A percentile compares a stretch with the other conserved stretches of the same genome.
Evolutionary conservation across 2,113 vertebrate species (phyloP).

Genomic region (Petaurus breviceps): DNA sequence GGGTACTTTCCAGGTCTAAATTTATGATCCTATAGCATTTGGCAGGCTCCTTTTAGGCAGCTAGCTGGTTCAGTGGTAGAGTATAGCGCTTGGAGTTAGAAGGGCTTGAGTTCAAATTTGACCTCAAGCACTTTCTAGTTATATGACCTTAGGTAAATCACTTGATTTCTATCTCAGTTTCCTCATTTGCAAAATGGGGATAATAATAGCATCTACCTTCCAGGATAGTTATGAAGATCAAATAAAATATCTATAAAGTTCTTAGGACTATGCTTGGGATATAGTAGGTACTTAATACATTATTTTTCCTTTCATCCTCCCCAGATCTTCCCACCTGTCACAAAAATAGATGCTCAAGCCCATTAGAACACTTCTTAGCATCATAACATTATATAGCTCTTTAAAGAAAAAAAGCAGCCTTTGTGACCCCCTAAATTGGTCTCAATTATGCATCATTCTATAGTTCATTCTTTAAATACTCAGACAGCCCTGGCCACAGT

Average conservation of each 20-base stretch:
- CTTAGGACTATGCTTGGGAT: neutral
- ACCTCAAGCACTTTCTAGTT: neutral
- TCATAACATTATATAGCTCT: neutral
- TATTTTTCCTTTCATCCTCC: neutral
- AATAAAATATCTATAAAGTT: neutral
- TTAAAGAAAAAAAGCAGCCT: neutral
- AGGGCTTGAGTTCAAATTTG: neutral
- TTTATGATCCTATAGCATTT: neutral
- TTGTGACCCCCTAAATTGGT: neutral
- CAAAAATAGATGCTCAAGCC: neutral
- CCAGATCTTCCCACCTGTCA: neutral
- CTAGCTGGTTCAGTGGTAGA: neutral
- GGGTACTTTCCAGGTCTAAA: neutral
- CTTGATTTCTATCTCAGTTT: neutral
- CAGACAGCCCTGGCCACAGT: fast-evolving
- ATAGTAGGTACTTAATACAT: neutral
- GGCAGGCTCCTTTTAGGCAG: neutral
- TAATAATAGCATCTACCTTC: neutral
- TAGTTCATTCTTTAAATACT: neutral
- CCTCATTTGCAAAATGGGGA: neutral
- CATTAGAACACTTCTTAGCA: neutral
- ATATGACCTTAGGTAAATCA: neutral
- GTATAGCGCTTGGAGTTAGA: neutral
- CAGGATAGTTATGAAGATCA: neutral
- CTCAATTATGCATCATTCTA: fast-evolving